Base-by-base conservation (phyloP, 2,888 invertebrate species). In the Choristoneura rosaceana region DNA sequence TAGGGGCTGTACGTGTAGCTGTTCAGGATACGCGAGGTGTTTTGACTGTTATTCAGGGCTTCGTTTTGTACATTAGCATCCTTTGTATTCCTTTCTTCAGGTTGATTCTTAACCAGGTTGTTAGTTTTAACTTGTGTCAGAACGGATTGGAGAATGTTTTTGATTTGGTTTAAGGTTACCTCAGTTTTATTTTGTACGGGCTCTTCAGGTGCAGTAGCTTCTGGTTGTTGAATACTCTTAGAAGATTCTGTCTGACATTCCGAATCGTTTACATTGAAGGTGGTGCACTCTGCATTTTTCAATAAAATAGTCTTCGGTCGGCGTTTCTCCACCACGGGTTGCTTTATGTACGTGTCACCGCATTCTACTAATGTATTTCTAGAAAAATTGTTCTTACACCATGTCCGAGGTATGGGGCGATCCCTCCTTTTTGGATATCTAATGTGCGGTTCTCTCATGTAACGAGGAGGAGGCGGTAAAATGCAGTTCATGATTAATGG, bases 111-210 rank as follows among this genome's bases (percentile, higher is more conserved):
- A 14, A 78, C 43, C 75, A 84, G 84, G 12, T 80, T 77, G 50
- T 83, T 89, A 1, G 86, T 87, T 82, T 92, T 93, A 0, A 93
- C 89, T 84, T 92, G 91, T 10, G 83, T 81, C 52, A 93, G 76
- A 8, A 93, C 92, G 0, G 89, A 84, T 76, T 92, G 89, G 47
- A 93, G 78, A 71, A 93, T 91, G 75, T 65, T 82, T 78, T 92
- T 93, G 64, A 93, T 93, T 81, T 93, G 90, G 76, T 88, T 86
- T 25, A 93, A 80, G 8, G 90, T 89, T 15, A 78, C 79, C 76
- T 90, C 89, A 15, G 91, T 90, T 82, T 87, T 91, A 59, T 81
- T 82, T 17, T 86, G 83, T 9, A 74, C 74, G 12, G 45, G 69
- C 52, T 45, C 25, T 50, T 43, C 41, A 10, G 41, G 43, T 12